A percentile compares a stretch with the other conserved stretches of the same genome.
phyloP scores from a whole-genome alignment of 2,888 invertebrate species.

The Anarsia innoxiella region DNA sequence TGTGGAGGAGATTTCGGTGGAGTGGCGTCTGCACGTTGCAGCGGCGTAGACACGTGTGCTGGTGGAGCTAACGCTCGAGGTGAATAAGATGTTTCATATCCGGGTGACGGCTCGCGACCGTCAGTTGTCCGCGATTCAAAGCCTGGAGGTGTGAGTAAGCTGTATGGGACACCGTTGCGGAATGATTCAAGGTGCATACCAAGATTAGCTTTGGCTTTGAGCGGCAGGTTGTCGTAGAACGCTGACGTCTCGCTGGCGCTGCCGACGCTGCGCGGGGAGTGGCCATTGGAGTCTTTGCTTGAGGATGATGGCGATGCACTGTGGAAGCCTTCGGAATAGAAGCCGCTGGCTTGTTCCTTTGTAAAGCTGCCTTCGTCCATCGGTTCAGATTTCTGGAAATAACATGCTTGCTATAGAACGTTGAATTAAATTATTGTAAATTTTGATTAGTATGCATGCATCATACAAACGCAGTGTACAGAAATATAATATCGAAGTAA shows the following conservation, averaged over 20 bases:
- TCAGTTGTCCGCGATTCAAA: conserved; percentile 54
- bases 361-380: conserved; percentile 59
- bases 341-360: conserved; percentile 76
- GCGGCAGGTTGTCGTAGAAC: conserved; percentile 53
- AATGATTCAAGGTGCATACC: conserved; percentile 59
- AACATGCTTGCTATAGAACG: conserved; percentile 15
- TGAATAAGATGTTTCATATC: conserved; percentile 48
- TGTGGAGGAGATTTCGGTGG: conserved; percentile 64
- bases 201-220: conserved; percentile 62
- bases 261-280: conserved; percentile 65
- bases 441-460: too few species aligned
- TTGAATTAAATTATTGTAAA: not conserved
- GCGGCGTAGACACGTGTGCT: conserved; percentile 51
- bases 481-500: not conserved
- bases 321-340: conserved; percentile 76
- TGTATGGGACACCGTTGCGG: conserved; percentile 70
- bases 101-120: conserved; percentile 48
- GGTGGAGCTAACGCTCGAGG: conserved; percentile 46
- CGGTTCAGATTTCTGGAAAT: conserved; percentile 75
- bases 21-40: conserved; percentile 54
- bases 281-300: conserved; percentile 66
- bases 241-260: conserved; percentile 55
- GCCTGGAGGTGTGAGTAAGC: conserved; percentile 77
- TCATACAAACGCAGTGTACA: too few species aligned
- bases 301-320: conserved; percentile 77